phyloP scores from a whole-genome alignment of 1,140 invertebrate species.

The Neodiprion lecontei region DNA sequence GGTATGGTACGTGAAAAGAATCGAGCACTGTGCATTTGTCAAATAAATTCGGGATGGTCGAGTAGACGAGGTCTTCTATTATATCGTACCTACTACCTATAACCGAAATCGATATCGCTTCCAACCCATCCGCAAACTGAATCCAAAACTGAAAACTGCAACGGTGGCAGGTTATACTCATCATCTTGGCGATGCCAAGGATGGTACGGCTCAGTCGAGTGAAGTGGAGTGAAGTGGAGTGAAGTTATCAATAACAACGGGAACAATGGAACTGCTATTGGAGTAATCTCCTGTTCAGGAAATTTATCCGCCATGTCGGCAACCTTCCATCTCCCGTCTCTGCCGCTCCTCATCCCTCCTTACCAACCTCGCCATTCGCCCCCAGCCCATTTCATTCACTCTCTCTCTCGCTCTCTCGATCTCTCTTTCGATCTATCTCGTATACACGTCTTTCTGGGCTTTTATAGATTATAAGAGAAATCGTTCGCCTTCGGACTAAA shows the following conservation, averaged over 20 bases:
- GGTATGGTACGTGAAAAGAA: no score
- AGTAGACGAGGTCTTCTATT: no score
- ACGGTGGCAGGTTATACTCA: background rate
- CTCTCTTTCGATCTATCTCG: no score
- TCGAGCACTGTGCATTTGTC: background rate
- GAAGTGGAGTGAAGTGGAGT: conserved; percentile 17
- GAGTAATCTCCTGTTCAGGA: conserved; percentile 52
- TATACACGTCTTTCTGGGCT: background rate
- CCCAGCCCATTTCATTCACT: background rate
- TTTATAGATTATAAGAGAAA: background rate
- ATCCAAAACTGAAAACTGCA: conserved; percentile 1
- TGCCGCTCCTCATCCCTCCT: conserved; percentile 1
- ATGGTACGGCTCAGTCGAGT: background rate
- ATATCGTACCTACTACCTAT: no score
- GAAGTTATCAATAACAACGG: conserved; percentile 32
- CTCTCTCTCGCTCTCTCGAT: background rate
- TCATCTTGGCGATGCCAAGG: background rate
- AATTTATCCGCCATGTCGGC: conserved; percentile 49
- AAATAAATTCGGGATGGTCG: background rate
- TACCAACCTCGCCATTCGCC: background rate
- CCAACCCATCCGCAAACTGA: background rate
- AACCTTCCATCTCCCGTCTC: conserved; percentile 36
- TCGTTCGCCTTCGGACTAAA: background rate
- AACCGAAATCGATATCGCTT: background rate
- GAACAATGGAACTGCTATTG: conserved; percentile 42